Evolutionary conservation across 2,888 invertebrate genomes (phyloP).

Genomic region (Microplitis manilae): DNA sequence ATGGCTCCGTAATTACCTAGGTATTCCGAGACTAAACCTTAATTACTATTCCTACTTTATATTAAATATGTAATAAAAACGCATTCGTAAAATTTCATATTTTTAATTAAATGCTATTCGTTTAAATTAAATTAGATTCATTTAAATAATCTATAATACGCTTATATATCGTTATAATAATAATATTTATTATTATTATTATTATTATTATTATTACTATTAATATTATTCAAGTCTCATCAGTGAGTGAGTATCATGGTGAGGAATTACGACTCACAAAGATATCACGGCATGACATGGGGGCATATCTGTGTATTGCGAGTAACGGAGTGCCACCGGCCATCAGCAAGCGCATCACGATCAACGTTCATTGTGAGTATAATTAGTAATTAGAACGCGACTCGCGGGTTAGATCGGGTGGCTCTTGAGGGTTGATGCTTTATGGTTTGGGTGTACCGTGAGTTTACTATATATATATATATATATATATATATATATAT

Average conservation of each 20-base stretch:
- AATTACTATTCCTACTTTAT: background rate
- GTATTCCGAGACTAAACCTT: background rate
- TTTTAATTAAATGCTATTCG: background rate
- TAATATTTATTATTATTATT: constrained; percentile 50
- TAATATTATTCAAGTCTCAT: constrained; percentile 73
- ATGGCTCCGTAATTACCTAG: background rate
- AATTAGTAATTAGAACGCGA: constrained; percentile 53
- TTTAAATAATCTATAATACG: background rate
- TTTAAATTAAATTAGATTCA: background rate
- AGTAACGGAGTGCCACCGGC: constrained; percentile 91
- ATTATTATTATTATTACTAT: background rate
- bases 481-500: constrained; percentile 6
- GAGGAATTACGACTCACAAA: constrained; percentile 84
- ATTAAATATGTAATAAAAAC: background rate
- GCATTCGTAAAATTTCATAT: background rate
- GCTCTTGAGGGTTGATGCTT: constrained; percentile 32
- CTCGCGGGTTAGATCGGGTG: constrained; percentile 29
- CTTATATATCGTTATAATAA: background rate
- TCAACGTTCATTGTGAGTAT: constrained; percentile 92
- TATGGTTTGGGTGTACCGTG: background rate
- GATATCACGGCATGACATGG: constrained; percentile 91
- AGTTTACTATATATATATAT: background rate
- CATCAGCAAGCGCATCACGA: constrained; percentile 89
- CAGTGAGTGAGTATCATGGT: constrained; percentile 78
- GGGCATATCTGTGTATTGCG: constrained; percentile 91